Conservation (phyloP, 2,888 invertebrate species). For the Tridacna gigas region DNA sequence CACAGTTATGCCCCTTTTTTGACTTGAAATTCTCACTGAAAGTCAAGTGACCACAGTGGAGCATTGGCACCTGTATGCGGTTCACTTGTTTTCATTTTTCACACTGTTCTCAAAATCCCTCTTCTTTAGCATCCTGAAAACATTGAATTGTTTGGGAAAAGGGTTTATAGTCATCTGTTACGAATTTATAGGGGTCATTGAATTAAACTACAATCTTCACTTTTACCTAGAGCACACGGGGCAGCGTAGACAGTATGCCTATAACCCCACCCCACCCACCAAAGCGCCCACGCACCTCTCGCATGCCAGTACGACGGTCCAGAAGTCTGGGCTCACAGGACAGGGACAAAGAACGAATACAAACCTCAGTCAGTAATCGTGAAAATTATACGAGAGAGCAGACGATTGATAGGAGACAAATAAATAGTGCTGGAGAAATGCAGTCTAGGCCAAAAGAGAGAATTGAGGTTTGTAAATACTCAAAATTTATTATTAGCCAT, state of each 20-base stretch:
- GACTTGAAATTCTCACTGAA: too few relatives aligned
- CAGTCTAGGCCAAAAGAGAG: conserved; percentile 69
- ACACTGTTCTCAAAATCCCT: too few relatives aligned
- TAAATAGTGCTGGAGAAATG: conserved; percentile 73
- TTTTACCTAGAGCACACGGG: conserved; percentile 63
- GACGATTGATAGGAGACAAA: conserved; percentile 52
- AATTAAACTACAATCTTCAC: too few relatives aligned
- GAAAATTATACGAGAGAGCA: conserved; percentile 15
- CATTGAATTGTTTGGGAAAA: too few relatives aligned
- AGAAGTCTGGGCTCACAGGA: conserved; percentile 75
- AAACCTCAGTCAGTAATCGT: conserved; percentile 35
- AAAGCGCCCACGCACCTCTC: conserved; percentile 75
- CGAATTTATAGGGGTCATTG: too few relatives aligned
- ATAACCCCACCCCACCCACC: conserved; percentile 80
- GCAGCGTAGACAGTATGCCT: conserved; percentile 72
- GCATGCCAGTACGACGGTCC: conserved; percentile 72
- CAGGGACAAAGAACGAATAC: conserved; percentile 52
- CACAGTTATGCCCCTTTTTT: too few relatives aligned
- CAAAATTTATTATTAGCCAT: too few relatives aligned
- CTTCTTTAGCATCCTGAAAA: too few relatives aligned
- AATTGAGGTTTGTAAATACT: conserved; percentile 66
- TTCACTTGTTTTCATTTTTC: too few relatives aligned
- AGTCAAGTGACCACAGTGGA: too few relatives aligned
- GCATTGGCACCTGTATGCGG: too few relatives aligned
- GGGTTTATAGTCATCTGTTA: too few relatives aligned